Evolutionary conservation across 2,888 invertebrate genomes (phyloP).

Genomic region (Meiosimyza decipiens): DNA sequence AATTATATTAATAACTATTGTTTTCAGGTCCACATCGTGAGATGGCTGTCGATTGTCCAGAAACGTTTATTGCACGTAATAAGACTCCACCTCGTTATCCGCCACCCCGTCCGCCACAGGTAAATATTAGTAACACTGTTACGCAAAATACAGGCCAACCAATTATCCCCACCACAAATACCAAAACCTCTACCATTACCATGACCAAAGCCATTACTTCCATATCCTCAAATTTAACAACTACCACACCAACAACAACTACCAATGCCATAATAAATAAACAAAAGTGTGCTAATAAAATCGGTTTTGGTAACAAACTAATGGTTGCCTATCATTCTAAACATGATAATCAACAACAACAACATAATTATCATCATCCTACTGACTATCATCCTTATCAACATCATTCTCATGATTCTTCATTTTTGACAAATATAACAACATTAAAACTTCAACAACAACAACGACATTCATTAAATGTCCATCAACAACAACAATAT

Average conservation of each 20-base stretch:
- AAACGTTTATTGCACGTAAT: slow-evolving; percentile 89
- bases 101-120: slow-evolving; percentile 80
- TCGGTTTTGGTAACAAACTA: slow-evolving; percentile 45
- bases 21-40: slow-evolving; percentile 89
- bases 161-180: slow-evolving; percentile 32
- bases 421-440: slow-evolving; percentile 2
- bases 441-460: slow-evolving; percentile 14
- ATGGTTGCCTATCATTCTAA: slow-evolving; percentile 63
- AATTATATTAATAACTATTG: not conserved
- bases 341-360: slow-evolving; percentile 45
- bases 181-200: slow-evolving; percentile 36
- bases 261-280: slow-evolving; percentile 27
- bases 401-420: not conserved
- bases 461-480: slow-evolving; percentile 23
- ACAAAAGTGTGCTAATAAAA: slow-evolving; percentile 23
- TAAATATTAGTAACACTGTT: slow-evolving; percentile 55
- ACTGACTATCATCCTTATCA: slow-evolving; percentile 41
- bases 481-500: not conserved
- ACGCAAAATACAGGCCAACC: slow-evolving; percentile 34
- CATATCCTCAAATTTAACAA: slow-evolving; percentile 39
- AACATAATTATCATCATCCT: slow-evolving; percentile 44
- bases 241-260: slow-evolving; percentile 37
- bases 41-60: slow-evolving; percentile 99
- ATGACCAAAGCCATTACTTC: slow-evolving; percentile 40
- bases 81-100: slow-evolving; percentile 93